Percentiles rank a stretch among this genome's conserved stretches.
Conservation (phyloP, 2,888 invertebrate species). For the Orthosia gothica region DNA sequence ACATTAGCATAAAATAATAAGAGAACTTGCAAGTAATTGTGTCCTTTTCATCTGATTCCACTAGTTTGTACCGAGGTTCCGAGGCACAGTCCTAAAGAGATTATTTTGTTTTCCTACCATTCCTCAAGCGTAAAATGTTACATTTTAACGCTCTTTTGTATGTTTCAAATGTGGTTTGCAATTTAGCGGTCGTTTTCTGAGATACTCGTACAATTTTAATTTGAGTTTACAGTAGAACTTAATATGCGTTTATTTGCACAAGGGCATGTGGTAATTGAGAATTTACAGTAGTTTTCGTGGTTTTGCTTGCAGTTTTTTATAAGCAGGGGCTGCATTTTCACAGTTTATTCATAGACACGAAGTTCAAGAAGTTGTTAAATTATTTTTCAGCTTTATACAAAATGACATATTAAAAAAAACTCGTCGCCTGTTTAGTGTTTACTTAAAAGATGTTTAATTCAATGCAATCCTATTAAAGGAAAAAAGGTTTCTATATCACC, state of each 20-base stretch:
- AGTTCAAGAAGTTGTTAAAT: too few species aligned
- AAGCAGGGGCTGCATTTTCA: too few species aligned
- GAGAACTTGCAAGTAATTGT: too few species aligned
- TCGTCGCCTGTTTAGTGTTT: too few species aligned
- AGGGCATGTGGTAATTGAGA: not conserved
- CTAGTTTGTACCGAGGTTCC: conserved; percentile 22
- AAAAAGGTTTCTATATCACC: too few species aligned
- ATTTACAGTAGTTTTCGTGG: not conserved
- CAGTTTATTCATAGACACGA: too few species aligned
- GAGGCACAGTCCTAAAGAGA: conserved; percentile 43
- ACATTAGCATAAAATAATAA: conserved; percentile 33
- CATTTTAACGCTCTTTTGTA: conserved; percentile 51
- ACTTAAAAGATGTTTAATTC: too few species aligned
- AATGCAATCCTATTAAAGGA: too few species aligned
- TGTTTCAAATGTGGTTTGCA: conserved; percentile 29
- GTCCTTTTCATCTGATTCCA: conserved; percentile 33
- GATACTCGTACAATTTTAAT: conserved; percentile 35
- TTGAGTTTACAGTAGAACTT: conserved; percentile 2
- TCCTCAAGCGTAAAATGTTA: conserved; percentile 39
- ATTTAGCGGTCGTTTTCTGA: conserved; percentile 18
- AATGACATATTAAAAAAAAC: too few species aligned
- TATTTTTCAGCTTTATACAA: too few species aligned
- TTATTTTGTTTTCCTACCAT: conserved; percentile 31
- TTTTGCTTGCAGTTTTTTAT: not conserved
- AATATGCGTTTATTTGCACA: conserved; percentile 19